These are phyloP conservation scores for Emydocephalus ijimae DNA, from an alignment of 2,113 vertebrate genomes.

Conservation along the genomic window DNA sequence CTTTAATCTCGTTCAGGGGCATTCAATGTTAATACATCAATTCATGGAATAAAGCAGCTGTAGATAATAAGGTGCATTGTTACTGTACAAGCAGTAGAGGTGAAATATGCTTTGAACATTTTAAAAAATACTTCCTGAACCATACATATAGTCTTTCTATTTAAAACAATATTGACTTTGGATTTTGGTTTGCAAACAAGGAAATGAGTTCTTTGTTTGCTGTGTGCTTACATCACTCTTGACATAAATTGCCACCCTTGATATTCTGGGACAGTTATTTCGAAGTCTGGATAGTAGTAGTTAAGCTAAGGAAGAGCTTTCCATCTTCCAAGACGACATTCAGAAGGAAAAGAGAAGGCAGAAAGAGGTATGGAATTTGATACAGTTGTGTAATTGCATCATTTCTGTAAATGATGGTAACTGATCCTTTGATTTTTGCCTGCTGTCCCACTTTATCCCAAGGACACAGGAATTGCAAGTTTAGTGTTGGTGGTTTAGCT, in stretches of 20 bases:
- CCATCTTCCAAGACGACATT: not conserved
- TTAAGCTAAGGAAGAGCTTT: not conserved
- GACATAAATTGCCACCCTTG: constrained; percentile 17
- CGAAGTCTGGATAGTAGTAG: not conserved
- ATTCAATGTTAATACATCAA: not conserved
- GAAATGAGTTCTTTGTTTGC: constrained; percentile 17
- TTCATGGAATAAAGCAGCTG: not conserved
- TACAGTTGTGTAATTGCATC: not conserved
- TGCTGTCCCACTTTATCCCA: not conserved
- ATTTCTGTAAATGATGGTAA: not conserved
- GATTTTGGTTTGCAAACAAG: constrained; percentile 18
- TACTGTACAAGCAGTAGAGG: not conserved
- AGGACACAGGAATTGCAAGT: not conserved
- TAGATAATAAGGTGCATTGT: too few relatives aligned
- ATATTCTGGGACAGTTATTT: not conserved
- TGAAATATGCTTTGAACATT: not conserved
- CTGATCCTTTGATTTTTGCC: not conserved
- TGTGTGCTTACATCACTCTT: constrained; percentile 4
- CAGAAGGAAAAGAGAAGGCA: not conserved
- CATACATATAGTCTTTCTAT: not conserved
- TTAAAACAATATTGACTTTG: constrained; percentile 27
- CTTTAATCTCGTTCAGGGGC: not conserved
- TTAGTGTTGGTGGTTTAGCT: not conserved
- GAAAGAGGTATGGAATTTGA: constrained; percentile 18
- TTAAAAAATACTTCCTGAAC: not conserved